phyloP scores from a whole-genome alignment of 2,888 invertebrate species.

The Melanostoma mellinum region DNA sequence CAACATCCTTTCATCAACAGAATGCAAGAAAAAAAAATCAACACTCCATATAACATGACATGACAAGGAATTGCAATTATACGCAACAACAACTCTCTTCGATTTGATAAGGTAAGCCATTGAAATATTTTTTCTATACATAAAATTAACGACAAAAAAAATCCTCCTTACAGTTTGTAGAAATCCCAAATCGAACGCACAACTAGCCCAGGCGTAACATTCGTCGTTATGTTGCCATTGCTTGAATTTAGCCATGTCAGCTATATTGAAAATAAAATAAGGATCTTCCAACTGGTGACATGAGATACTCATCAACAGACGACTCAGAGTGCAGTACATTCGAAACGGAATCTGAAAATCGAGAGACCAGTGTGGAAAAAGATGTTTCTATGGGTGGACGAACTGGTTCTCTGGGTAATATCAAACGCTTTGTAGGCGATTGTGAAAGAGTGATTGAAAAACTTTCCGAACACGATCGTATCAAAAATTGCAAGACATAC shows the following conservation, averaged over 20 bases:
- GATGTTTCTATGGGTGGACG: too few relatives aligned
- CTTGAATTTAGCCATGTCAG: slow-evolving; percentile 86
- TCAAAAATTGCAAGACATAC: too few relatives aligned
- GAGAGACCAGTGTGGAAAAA: too few relatives aligned
- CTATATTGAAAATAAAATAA: slow-evolving; percentile 87
- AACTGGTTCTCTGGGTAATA: too few relatives aligned
- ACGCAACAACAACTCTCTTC: slow-evolving; percentile 87
- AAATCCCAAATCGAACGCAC: slow-evolving; percentile 82
- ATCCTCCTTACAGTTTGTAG: slow-evolving; percentile 76
- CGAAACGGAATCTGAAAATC: slow-evolving; percentile 80
- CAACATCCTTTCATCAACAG: too few relatives aligned
- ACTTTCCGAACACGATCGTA: too few relatives aligned
- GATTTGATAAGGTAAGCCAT: slow-evolving; percentile 85
- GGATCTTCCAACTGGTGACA: slow-evolving; percentile 86
- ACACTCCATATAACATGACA: slow-evolving; percentile 81
- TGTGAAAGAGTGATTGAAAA: too few relatives aligned
- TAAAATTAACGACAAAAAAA: not conserved
- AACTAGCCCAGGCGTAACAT: slow-evolving; percentile 83
- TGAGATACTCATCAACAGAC: slow-evolving; percentile 81
- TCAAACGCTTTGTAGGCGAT: too few relatives aligned
- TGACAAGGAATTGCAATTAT: slow-evolving; percentile 85
- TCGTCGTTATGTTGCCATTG: slow-evolving; percentile 88
- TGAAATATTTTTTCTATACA: not conserved
- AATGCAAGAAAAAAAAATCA: too few relatives aligned
- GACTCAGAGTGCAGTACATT: slow-evolving; percentile 81